Base-by-base conservation (phyloP, 1,140 invertebrate genomes). In the Zelostemma sp. region DNA sequence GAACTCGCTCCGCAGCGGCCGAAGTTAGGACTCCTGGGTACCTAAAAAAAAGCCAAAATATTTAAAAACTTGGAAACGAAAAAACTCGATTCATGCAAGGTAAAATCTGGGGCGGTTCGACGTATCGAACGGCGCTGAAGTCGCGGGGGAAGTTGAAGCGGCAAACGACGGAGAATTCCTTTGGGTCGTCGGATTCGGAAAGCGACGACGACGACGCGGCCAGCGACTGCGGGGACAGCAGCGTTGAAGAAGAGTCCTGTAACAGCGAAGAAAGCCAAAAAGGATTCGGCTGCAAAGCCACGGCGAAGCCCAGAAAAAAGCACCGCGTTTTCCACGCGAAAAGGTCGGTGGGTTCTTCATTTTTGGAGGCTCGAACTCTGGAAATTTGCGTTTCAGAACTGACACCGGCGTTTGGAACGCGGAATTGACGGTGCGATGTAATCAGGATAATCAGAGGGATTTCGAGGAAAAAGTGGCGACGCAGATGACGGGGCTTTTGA, bases 381-480 rank as follows among this genome's bases (percentile, higher is more conserved):
- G 3, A 28, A 28, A 28, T 4, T 28, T 3, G 25, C 8, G 3
- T 35, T 65, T 56, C 14, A 85, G 82, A 59, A 74, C 60, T 12
- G 75, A 76, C 25, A 74, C 76, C 17, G 86, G 90, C 38, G 87
- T 90, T 65, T 95, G 93, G 93, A 90, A 89, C 53, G 76, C 88
- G 6, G 90, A 92, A 60, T 83, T 92, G 40, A 92, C 91, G 0
- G 90, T 92, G 17, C 87, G 93, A 60, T 93, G 91, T 73, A 95
- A 95, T 84, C 93, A 95, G 80, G 93, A 95, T 77, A 91, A 92
- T 72, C 93, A 95, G 80, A 83, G 93, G 16, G 90, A 93, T 45
- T 92, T 90, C 73, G 93, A 95, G 81, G 93, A 95, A 85, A 88
- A 88, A 68, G 88, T 89, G 1, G 88, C 91, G 35, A 85, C 88